Evolutionary conservation across 2,113 vertebrate species (phyloP), one percentile per base, ranked within the genome.

Genomic region (Microtus pennsylvanicus): DNA sequence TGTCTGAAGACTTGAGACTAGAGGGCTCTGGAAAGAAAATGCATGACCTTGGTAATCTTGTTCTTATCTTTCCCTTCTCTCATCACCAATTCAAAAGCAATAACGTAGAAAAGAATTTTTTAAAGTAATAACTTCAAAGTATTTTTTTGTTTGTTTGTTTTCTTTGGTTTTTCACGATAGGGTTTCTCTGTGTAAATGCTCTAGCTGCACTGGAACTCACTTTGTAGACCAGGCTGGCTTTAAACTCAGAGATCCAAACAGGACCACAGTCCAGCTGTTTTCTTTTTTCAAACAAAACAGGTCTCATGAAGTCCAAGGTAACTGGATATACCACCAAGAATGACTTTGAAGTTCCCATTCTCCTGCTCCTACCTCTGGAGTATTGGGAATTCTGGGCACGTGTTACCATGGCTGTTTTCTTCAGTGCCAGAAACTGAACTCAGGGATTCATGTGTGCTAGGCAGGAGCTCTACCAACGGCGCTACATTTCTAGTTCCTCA

Each of bases 1-100:
- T 96, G 82, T 99, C 98, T 52, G 99, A 98, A 89, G 99, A 95
- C 92, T 97, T 99, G 22, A 99, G 75, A 78, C 98, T 98, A 65
- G 98, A 97, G n/a, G 99, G 99, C 86, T 99, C 99, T 99, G 96
- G 96, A 98, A 95, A 98, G 87, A 98, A 78, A 85, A 72, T 7
- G 94, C 12, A 81, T 35, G 35, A 17, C 45, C 8, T 24, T 80
- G 81, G 42, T 55, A 65, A 92, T 65, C 33, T 63, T 90, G 63
- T 69, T 61, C 74, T 77, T 92, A 77, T 47, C 87, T 83, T 38
- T 75, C 76, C 24, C 58, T 19, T 11, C 52, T 86, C 30, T 83
- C 70, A 67, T 42, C 35, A 95, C 17, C 61, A 90, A 80, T 42
- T 92, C 70, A 91, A 95, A 96, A 88, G 10, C 45, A 93, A 47